Evolutionary conservation across 2,797 vertebrate species (phyloP).

Genomic region (Aldrovandia affinis): DNA sequence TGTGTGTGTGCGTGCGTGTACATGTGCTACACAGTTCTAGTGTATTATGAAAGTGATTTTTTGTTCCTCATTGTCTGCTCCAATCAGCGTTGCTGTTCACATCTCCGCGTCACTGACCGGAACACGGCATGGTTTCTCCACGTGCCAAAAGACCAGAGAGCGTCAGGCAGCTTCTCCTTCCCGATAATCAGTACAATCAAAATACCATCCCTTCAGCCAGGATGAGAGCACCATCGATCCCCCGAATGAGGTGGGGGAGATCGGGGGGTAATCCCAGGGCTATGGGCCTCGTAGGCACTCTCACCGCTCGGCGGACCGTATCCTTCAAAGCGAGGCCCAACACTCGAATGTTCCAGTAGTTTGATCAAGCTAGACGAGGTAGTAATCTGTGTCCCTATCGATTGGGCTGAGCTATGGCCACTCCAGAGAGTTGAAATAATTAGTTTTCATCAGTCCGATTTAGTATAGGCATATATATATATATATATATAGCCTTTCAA

Average conservation of each 20-base stretch:
- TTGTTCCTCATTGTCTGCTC: neutral
- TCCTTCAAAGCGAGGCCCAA: constrained; percentile 31
- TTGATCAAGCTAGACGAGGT: constrained; percentile 56
- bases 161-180: constrained; percentile 31
- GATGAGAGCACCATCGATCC: constrained; percentile 49
- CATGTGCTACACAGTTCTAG: neutral
- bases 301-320: constrained; percentile 31
- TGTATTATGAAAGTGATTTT: neutral
- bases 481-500: constrained; percentile 66
- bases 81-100: neutral
- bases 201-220: constrained; percentile 37
- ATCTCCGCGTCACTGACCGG: constrained; percentile 21
- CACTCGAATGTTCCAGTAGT: constrained; percentile 60
- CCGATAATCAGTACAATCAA: constrained; percentile 41
- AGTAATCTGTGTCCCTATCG: constrained; percentile 73
- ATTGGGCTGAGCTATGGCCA: constrained; percentile 70
- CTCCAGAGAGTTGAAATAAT: constrained; percentile 73
- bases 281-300: neutral
- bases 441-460: constrained; percentile 72
- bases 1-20: neutral
- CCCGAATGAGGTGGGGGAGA: neutral
- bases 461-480: constrained; percentile 52
- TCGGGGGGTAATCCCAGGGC: neutral
- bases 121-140: neutral
- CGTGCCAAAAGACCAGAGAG: neutral